Evolutionary conservation across 2,888 invertebrate species (phyloP), one percentile per base, ranked within the genome.

Genomic region (Ischnus inquisitorius): DNA sequence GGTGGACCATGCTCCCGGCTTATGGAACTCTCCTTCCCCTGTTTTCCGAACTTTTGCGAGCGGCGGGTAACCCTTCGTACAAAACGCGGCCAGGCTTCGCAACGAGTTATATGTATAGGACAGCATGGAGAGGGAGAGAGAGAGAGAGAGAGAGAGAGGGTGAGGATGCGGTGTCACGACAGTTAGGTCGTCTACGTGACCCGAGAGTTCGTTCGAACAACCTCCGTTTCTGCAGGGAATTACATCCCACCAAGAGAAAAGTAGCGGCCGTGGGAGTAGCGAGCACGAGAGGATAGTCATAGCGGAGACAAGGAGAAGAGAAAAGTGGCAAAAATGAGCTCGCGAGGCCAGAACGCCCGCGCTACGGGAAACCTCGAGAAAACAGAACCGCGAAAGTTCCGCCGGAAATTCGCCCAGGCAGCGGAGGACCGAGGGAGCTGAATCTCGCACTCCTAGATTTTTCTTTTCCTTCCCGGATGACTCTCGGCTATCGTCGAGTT

Each of bases 141-240:
- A n/a, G n/a, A n/a, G n/a, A n/a, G n/a, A n/a, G n/a, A n/a, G 51
- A 46, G 72, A 4, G 46, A 4, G 12, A 41, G 71, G 51, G 69
- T 43, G 82, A 62, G 77, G 48, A 71, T 54, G 41, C 69, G 88
- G 91, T 90, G 90, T 90, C 91, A 88, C 90, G 88, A 90, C 90
- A 87, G 91, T 91, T 89, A 88, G 91, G 90, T 90, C 88, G 89
- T 87, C 89, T 89, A 91, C 91, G 91, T 91, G 91, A 91, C 91
- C 90, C 89, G 82, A 85, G 90, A 90, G 87, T 87, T 90, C 87
- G 87, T 86, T 84, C 88, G 88, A 89, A 91, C 88, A 91, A 88
- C 89, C 88, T 87, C 90, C 91, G 89, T 90, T 90, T 90, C 91
- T 90, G 90, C 88, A 87, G 87, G 87, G 88, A 90, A 91, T 90